phyloP scores from a whole-genome alignment of 2,888 invertebrate species.

The Agonopterix heracliana region DNA sequence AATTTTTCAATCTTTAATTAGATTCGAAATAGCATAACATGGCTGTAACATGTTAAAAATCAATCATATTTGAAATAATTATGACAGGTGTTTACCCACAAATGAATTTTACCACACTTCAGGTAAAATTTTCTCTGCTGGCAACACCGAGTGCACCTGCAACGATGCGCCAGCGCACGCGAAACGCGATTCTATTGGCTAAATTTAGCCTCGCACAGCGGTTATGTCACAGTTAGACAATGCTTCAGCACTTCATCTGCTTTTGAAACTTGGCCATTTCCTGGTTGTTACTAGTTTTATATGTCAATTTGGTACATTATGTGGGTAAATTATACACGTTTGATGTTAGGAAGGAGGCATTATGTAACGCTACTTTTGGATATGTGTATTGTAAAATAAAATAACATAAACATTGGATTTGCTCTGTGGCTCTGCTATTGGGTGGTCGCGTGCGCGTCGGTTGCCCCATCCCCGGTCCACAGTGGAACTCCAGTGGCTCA shows the following conservation, averaged over 20 bases:
- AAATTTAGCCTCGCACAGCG: constrained; percentile 50
- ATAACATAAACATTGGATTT: too few species aligned
- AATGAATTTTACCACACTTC: neutral
- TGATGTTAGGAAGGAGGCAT: neutral
- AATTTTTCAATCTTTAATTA: too few species aligned
- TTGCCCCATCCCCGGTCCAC: too few species aligned
- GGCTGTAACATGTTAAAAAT: too few species aligned
- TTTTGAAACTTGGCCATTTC: constrained; percentile 1
- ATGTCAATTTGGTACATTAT: neutral
- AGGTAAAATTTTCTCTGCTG: constrained; percentile 10
- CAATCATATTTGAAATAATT: too few species aligned
- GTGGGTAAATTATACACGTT: neutral
- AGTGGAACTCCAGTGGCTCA: too few species aligned
- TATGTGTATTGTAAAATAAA: too few species aligned
- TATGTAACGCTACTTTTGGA: too few species aligned
- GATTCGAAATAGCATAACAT: too few species aligned
- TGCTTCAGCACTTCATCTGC: constrained; percentile 17
- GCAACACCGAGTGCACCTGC: constrained; percentile 61
- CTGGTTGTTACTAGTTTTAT: constrained; percentile 1
- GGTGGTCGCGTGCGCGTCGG: too few species aligned
- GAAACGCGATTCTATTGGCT: constrained; percentile 41
- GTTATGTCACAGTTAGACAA: constrained; percentile 62
- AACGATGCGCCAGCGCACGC: constrained; percentile 56
- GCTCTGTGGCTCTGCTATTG: too few species aligned
- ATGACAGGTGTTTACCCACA: too few species aligned